phyloP scores from a whole-genome alignment of 2,888 invertebrate species.

The Shargacucullia verbasci region DNA sequence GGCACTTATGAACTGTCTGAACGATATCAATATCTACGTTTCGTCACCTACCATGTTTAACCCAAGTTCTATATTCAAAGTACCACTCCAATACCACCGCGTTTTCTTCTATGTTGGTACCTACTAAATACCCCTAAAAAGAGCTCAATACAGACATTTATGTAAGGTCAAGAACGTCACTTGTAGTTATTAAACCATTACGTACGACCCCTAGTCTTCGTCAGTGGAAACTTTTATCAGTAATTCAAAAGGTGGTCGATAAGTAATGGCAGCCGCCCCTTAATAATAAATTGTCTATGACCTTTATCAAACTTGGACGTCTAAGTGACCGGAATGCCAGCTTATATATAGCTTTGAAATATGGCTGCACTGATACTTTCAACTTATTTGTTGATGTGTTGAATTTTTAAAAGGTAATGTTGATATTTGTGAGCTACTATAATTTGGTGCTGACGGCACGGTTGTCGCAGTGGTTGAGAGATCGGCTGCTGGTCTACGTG shows the following conservation, averaged over 20 bases:
- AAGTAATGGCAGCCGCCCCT: constrained; percentile 47
- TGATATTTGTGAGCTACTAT: too few relatives aligned
- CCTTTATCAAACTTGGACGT: constrained; percentile 78
- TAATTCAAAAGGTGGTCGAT: constrained; percentile 70
- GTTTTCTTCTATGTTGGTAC: not conserved
- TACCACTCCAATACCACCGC: too few relatives aligned
- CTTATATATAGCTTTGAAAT: constrained; percentile 33
- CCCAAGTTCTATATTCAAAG: too few relatives aligned
- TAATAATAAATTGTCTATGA: constrained; percentile 76
- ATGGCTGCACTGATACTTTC: constrained; percentile 15
- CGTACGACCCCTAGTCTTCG: constrained; percentile 32
- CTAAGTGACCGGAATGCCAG: constrained; percentile 50
- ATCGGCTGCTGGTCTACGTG: too few relatives aligned
- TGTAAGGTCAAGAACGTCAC: constrained; percentile 23
- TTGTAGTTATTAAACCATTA: constrained; percentile 43
- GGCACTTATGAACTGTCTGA: too few relatives aligned
- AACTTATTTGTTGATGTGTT: constrained; percentile 3
- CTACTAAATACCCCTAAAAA: constrained; percentile 1
- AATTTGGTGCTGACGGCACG: too few relatives aligned
- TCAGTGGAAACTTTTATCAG: constrained; percentile 64
- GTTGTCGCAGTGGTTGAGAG: too few relatives aligned
- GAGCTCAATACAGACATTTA: constrained; percentile 19
- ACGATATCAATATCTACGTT: too few relatives aligned
- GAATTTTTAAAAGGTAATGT: not conserved
- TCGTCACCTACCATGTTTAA: too few relatives aligned